Evolutionary conservation across 1,140 invertebrate species (phyloP).

Genomic region (Drosophila suzukii): DNA sequence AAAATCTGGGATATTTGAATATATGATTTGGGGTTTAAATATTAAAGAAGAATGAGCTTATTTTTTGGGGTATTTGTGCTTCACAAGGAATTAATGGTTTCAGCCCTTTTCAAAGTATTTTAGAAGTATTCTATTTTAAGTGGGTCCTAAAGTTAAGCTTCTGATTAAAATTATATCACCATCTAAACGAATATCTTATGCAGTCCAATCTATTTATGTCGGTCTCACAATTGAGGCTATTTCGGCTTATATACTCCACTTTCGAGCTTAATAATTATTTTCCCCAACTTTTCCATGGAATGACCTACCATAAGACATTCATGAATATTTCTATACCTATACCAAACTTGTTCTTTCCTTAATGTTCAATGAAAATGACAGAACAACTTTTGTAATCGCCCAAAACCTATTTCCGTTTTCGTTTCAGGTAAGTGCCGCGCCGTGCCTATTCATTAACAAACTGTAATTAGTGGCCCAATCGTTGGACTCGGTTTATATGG

Average conservation of each 20-base stretch:
- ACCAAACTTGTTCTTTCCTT: background rate
- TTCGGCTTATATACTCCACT: background rate
- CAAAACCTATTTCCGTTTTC: conserved; percentile 12
- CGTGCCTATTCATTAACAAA: conserved; percentile 66
- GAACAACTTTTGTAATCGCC: conserved; percentile 22
- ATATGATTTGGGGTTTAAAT: background rate
- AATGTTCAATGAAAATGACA: conserved; percentile 19
- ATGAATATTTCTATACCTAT: background rate
- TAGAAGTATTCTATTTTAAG: too few species aligned
- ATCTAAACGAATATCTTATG: background rate
- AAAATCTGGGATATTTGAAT: background rate
- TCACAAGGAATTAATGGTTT: too few species aligned
- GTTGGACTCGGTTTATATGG: conserved; percentile 23
- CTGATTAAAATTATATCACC: background rate
- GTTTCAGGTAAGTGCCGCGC: conserved; percentile 60
- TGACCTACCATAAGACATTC: background rate
- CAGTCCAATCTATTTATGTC: too few species aligned
- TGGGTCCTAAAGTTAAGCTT: too few species aligned
- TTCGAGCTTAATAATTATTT: background rate
- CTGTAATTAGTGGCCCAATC: conserved; percentile 64
- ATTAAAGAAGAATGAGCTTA: background rate
- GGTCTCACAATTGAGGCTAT: too few species aligned
- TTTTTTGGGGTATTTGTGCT: background rate
- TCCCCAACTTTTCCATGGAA: background rate
- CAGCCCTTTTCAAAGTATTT: too few species aligned